Conservation (phyloP, 2,797 vertebrate species). For the Peromyscus nudipes region DNA sequence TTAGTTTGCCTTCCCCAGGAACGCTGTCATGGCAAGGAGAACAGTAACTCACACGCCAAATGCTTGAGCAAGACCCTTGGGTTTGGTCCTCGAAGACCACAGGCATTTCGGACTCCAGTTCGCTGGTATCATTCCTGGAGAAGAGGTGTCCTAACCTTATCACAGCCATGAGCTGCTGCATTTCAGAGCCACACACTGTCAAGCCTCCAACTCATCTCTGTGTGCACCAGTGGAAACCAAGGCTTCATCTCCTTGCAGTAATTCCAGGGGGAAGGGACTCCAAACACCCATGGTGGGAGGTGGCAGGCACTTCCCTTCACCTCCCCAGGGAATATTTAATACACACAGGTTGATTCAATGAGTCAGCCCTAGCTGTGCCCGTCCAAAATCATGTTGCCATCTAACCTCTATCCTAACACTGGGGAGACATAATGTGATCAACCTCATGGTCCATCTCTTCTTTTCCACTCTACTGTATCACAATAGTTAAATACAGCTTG, state of each 20-base stretch:
- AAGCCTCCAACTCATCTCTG: not conserved
- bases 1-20: not conserved
- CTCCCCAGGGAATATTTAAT: not conserved
- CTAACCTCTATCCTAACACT: not conserved
- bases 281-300: rapidly evolving
- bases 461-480: not conserved
- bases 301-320: not conserved
- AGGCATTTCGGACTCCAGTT: not conserved
- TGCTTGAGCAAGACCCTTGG: not conserved
- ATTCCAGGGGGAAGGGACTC: not conserved
- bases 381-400: not conserved
- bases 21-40: not conserved
- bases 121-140: not conserved
- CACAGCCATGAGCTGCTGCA: not conserved
- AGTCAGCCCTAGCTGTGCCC: not conserved
- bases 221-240: not conserved
- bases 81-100: not conserved
- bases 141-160: not conserved
- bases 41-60: not conserved
- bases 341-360: not conserved
- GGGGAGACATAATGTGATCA: not conserved
- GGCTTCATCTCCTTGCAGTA: not conserved
- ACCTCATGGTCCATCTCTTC: not conserved
- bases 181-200: not conserved
- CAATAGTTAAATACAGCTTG: not conserved